These are phyloP conservation scores for Pituophis catenifer DNA, from an alignment of 2,113 vertebrate genomes.

Conservation along the genomic window DNA sequence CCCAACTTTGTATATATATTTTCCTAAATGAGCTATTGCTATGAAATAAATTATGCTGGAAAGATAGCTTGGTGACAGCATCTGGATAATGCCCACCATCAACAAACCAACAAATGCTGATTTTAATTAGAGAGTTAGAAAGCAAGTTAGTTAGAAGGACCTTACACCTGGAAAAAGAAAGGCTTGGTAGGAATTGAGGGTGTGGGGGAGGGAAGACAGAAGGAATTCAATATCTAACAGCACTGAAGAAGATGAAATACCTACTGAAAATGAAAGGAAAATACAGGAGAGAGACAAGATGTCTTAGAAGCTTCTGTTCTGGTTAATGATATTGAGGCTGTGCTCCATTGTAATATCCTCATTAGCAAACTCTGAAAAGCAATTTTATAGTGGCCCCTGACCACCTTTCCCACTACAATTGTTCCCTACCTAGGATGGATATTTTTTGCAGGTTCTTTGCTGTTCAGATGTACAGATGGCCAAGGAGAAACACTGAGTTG, in stretches of 20 bases:
- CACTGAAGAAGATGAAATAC: constrained; percentile 9
- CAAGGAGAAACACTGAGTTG: neutral
- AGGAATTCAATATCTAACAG: neutral
- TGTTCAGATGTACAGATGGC: neutral
- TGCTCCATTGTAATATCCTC: constrained; percentile 48
- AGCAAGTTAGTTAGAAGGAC: neutral
- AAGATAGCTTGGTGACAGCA: neutral
- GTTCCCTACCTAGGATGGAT: constrained; percentile 41
- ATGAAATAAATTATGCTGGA: neutral
- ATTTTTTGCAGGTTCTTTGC: constrained; percentile 10
- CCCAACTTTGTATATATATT: neutral
- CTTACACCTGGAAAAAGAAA: neutral
- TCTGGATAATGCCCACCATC: neutral
- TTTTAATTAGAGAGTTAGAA: constrained; percentile 9
- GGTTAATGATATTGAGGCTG: constrained; percentile 46
- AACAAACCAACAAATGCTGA: neutral
- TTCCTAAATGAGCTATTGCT: neutral
- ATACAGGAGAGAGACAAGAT: constrained; percentile 14
- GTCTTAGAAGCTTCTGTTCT: constrained; percentile 15
- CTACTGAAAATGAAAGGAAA: constrained; percentile 16
- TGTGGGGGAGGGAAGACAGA: fast-evolving
- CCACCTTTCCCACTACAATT: constrained; percentile 11
- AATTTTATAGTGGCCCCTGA: constrained; percentile 50
- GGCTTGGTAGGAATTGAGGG: neutral
- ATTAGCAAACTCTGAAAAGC: constrained; percentile 51